These are phyloP conservation scores for Lepidochitona cinerea DNA, from an alignment of 2,888 invertebrate genomes.

Conservation along the genomic window DNA sequence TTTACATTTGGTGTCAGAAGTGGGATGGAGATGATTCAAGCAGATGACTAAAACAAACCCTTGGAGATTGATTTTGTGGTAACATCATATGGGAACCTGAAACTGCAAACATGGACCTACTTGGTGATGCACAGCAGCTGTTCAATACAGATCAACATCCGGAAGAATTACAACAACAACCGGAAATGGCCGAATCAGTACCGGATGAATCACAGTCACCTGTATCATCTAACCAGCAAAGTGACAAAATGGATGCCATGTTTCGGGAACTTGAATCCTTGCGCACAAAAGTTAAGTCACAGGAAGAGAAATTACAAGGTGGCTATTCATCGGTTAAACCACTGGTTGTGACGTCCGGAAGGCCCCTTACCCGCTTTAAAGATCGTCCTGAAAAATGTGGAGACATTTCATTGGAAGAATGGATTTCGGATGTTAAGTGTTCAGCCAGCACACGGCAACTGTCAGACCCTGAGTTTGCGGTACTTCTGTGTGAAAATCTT, in stretches of 20 bases:
- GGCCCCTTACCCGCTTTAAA: slow-evolving; percentile 5
- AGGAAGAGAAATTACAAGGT: not conserved
- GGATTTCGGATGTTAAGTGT: slow-evolving; percentile 4
- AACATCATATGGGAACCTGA: too few relatives aligned
- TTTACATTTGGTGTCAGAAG: too few relatives aligned
- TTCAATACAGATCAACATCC: too few relatives aligned
- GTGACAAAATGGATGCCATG: not conserved
- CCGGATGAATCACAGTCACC: too few relatives aligned
- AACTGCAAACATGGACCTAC: too few relatives aligned
- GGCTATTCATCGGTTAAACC: not conserved
- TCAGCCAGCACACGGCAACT: not conserved
- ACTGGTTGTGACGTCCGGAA: not conserved
- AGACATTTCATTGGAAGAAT: slow-evolving; percentile 9
- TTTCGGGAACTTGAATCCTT: not conserved
- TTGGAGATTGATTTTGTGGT: too few relatives aligned
- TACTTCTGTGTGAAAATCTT: slow-evolving; percentile 8
- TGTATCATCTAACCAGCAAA: too few relatives aligned
- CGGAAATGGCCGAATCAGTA: too few relatives aligned
- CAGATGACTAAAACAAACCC: too few relatives aligned
- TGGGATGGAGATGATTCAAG: too few relatives aligned
- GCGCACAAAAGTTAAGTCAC: not conserved
- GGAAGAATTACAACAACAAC: too few relatives aligned
- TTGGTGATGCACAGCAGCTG: too few relatives aligned
- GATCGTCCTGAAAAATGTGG: slow-evolving; percentile 6
- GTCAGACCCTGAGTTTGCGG: not conserved